These are phyloP conservation scores for Pseudopleuronectes americanus DNA, from an alignment of 2,797 vertebrate species.

Conservation along the genomic window DNA sequence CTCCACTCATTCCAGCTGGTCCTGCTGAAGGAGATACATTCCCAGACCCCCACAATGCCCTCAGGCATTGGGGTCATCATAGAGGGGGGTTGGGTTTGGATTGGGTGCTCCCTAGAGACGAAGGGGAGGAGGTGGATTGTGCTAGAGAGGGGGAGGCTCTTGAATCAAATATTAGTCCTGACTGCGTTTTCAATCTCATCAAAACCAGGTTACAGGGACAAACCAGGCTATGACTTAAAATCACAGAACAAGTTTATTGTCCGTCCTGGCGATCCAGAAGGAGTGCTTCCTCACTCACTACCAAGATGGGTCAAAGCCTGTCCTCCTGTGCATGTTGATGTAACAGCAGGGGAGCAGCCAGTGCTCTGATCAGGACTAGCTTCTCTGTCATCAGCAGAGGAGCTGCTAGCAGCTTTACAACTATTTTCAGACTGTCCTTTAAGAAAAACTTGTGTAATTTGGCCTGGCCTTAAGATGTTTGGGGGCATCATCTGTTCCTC, in stretches of 20 bases:
- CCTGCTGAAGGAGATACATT: conserved; percentile 71
- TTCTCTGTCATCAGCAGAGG: no score
- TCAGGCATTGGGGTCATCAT: conserved; percentile 55
- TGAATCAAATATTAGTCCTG: conserved; percentile 24
- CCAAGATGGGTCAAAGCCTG: not conserved
- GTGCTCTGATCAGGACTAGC: no score
- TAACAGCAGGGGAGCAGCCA: no score
- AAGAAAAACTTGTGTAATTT: no score
- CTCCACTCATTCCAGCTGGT: conserved; percentile 65
- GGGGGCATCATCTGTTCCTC: no score
- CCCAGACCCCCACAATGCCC: conserved; percentile 74
- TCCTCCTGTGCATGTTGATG: not conserved
- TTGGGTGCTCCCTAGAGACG: conserved; percentile 44
- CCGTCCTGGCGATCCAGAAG: no score
- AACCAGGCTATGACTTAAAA: not conserved
- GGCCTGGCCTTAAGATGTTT: no score
- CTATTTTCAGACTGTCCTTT: not conserved
- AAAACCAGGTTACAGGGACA: conserved; percentile 14
- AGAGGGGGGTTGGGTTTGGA: conserved; percentile 24
- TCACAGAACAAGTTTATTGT: no score
- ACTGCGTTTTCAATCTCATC: conserved; percentile 13
- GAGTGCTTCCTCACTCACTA: no score
- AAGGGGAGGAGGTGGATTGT: conserved; percentile 20
- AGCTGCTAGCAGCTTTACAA: no score
- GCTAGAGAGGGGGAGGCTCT: conserved; percentile 19